Base-by-base conservation (phyloP, 2,113 vertebrate species). In the Mus spicilegus region DNA sequence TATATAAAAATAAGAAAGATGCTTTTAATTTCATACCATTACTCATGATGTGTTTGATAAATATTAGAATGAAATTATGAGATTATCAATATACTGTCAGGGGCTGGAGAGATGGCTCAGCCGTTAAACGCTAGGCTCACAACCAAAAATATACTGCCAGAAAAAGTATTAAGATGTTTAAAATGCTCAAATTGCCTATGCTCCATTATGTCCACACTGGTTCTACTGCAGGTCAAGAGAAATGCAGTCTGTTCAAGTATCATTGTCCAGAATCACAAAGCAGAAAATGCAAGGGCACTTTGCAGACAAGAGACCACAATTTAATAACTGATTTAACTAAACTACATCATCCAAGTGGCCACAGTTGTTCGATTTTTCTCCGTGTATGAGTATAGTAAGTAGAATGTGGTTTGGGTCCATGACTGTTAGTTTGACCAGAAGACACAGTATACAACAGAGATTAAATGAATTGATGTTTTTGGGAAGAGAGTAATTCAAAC, bases 311-410 rank as follows among this genome's bases (percentile, higher is more conserved):
- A 84, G 87, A 87, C 0, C 22, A 72, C 4, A 39, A 51, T 61
- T 80, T 85, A 76, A 61, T 39, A 86, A 80, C 28, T 51, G 26
- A 33, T 16, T 33, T 20, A 89, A 78, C 2, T 69, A 85, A 49
- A 88, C 82, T 22, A 28, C 70, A 58, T 61, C 65, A 85, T 96
- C 82, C 90, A 80, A 91, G 51, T 28, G 72, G 49, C n/a, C 39
- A 69, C 5, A n/a, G 54, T 61, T 86, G 46, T 78, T 93, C 65
- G 26, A 12, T 93, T 91, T 91, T 73, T 89, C 49, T 91, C 77
- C 65, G 1, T 39, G 22, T 85, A 67, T 63, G 22, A 69, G 28
- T 36, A 46, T 54, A 81, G 49, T 42, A 16, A 69, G 11, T 51
- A 92, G 46, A 80, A 49, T n/a, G 46, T 88, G 84, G 84, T 58